Evolutionary conservation across 2,797 vertebrate species (phyloP).

Genomic region (Arrhamphus sclerolepis): DNA sequence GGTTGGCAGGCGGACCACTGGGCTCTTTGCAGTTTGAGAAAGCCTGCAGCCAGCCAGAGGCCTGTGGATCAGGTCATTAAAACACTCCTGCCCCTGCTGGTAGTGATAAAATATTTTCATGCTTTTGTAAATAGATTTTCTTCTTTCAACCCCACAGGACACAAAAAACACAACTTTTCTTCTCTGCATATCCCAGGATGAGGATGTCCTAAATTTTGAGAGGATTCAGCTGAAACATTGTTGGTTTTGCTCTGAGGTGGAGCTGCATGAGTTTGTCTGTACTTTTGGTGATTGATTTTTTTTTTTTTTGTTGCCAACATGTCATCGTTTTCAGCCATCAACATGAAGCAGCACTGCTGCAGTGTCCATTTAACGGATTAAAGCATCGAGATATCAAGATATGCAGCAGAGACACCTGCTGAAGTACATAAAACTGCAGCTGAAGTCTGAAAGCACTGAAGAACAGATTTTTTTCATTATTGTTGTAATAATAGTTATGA

Average conservation of each 20-base stretch:
- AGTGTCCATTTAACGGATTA: constrained; percentile 66
- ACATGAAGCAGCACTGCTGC: background rate
- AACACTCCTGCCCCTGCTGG: constrained; percentile 95
- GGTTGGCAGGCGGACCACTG: constrained; percentile 93
- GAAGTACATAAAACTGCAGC: constrained; percentile 74
- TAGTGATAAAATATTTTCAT: constrained; percentile 98
- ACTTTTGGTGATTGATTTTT: constrained; percentile 22
- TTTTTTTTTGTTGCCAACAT: constrained; percentile 19
- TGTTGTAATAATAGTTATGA: too few species aligned
- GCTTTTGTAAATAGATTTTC: constrained; percentile 98
- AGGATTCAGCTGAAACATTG: constrained; percentile 45
- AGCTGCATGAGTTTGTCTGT: constrained; percentile 29
- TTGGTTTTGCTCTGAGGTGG: constrained; percentile 60
- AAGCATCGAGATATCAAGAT: constrained; percentile 54
- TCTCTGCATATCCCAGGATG: constrained; percentile 37
- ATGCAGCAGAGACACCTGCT: constrained; percentile 81
- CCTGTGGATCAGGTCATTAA: constrained; percentile 95
- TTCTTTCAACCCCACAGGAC: constrained; percentile 90
- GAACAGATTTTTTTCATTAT: background rate
- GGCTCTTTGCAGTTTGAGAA: constrained; percentile 91
- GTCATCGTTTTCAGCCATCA: constrained; percentile 28
- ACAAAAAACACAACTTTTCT: constrained; percentile 74
- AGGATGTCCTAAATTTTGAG: constrained; percentile 27
- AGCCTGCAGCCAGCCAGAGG: constrained; percentile 88
- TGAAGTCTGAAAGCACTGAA: constrained; percentile 69